Percentiles rank a stretch among this genome's conserved stretches.
Conservation (phyloP, 1,140 invertebrate genomes). For the Lamellibrachia luymesi region DNA sequence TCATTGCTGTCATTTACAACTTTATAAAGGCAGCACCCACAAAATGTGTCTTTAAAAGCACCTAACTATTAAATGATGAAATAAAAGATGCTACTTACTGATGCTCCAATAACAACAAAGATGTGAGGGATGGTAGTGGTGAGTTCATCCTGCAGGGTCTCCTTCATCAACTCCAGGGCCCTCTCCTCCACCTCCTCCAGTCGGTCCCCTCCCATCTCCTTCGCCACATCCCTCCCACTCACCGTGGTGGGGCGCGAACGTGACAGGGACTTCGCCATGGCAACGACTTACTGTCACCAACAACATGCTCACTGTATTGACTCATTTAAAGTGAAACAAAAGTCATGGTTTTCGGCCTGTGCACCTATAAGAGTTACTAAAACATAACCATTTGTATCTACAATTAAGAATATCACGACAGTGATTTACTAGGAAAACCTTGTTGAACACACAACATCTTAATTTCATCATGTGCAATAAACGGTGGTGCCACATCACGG, state of each 20-base stretch:
- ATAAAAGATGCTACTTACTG: background rate
- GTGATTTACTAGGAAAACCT: too few relatives aligned
- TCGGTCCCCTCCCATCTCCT: background rate
- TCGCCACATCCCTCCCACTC: background rate
- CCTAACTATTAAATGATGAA: background rate
- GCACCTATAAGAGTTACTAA: too few relatives aligned
- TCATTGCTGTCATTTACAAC: background rate
- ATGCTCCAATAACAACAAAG: constrained; percentile 5
- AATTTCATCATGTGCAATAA: too few relatives aligned
- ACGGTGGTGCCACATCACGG: too few relatives aligned
- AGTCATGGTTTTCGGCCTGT: too few relatives aligned
- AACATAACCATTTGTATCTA: too few relatives aligned
- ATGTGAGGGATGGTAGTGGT: background rate
- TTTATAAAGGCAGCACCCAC: background rate
- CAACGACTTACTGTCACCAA: background rate
- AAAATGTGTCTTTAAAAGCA: background rate
- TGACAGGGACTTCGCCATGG: background rate
- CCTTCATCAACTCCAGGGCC: background rate
- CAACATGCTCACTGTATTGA: background rate
- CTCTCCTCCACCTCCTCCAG: background rate
- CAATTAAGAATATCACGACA: too few relatives aligned
- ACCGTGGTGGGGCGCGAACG: background rate
- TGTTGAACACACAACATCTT: too few relatives aligned
- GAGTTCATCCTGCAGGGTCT: background rate
- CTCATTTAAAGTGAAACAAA: background rate